phyloP scores from a whole-genome alignment of 2,888 invertebrate genomes.

The Parnassius orleans region DNA sequence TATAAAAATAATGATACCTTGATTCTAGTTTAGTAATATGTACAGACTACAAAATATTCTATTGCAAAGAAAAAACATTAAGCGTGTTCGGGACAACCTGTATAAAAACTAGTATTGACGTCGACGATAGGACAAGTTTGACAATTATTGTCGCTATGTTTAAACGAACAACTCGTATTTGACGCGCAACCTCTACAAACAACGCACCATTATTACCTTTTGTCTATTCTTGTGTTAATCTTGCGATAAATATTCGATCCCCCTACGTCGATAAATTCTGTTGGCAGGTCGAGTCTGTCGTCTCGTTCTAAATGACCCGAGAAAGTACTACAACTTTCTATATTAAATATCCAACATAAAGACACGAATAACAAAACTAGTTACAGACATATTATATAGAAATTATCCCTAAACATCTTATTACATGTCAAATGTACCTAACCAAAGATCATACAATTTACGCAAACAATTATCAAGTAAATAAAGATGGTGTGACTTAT shows the following conservation, averaged over 20 bases:
- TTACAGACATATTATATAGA: no score
- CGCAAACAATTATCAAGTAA: constrained; percentile 44
- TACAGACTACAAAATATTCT: neutral
- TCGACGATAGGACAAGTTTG: constrained; percentile 10
- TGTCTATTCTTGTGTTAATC: constrained; percentile 38
- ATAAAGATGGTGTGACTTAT: constrained; percentile 38
- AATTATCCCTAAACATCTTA: neutral
- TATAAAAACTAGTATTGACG: constrained; percentile 19
- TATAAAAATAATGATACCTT: no score
- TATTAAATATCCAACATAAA: constrained; percentile 35
- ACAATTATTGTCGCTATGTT: constrained; percentile 11
- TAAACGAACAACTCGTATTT: constrained; percentile 25
- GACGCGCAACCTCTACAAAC: constrained; percentile 32
- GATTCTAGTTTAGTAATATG: no score
- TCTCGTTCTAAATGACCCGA: constrained; percentile 36
- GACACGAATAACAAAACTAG: no score
- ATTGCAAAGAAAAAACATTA: constrained; percentile 11
- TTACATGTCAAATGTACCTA: neutral
- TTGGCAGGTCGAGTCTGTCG: constrained; percentile 30
- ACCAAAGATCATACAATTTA: constrained; percentile 28
- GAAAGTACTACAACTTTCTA: constrained; percentile 64
- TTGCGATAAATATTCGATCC: constrained; percentile 37
- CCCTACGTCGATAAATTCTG: constrained; percentile 42
- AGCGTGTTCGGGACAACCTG: constrained; percentile 10
- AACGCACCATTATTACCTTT: constrained; percentile 39